These are phyloP conservation scores for Neofelis nebulosa DNA, from an alignment of 2,113 vertebrate species.

Conservation along the genomic window DNA sequence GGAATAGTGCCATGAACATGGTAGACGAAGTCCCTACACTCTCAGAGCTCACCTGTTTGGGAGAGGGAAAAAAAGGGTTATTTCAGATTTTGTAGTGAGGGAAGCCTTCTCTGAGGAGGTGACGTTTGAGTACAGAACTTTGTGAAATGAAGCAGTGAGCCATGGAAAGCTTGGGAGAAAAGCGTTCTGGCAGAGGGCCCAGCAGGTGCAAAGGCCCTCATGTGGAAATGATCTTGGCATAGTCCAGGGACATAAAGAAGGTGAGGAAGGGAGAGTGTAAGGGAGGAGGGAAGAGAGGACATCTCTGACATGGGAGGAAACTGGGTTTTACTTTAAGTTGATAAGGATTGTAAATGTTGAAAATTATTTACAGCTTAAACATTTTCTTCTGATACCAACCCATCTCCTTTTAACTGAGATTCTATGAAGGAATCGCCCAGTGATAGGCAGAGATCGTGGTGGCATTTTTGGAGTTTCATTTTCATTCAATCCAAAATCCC, in stretches of 20 bases:
- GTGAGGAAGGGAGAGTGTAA: no score
- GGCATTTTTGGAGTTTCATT: neutral
- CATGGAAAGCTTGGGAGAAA: neutral
- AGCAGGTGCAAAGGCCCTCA: neutral
- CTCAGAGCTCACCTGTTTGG: neutral
- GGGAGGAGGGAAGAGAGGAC: neutral
- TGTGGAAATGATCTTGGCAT: neutral
- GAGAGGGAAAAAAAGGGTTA: neutral
- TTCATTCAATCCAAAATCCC: neutral
- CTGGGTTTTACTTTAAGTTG: neutral
- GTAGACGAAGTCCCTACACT: neutral
- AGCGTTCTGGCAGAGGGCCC: neutral
- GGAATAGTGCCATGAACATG: neutral
- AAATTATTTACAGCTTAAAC: neutral
- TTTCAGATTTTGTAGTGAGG: neutral
- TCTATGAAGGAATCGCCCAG: neutral
- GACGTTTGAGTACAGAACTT: neutral
- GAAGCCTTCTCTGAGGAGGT: neutral
- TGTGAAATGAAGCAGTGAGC: neutral
- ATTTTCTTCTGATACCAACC: neutral
- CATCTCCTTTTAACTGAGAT: neutral
- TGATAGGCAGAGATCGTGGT: neutral
- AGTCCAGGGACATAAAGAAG: neutral
- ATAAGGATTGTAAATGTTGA: neutral
- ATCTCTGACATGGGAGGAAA: neutral